Percentiles rank a stretch among this genome's conserved stretches.
These are phyloP conservation scores for Ophion slaviceki DNA, from an alignment of 2,888 invertebrate genomes.

Conservation along the genomic window DNA sequence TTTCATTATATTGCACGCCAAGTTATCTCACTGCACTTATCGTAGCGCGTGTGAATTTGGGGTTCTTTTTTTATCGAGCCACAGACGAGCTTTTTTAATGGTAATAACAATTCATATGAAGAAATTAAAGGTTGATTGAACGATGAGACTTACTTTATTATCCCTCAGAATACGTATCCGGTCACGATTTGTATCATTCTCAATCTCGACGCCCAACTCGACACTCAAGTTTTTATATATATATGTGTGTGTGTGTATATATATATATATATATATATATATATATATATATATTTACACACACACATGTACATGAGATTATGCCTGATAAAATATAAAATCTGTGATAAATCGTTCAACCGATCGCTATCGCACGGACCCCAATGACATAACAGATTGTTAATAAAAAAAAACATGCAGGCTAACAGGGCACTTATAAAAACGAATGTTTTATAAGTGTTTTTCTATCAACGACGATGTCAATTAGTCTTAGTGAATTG, in stretches of 20 bases:
- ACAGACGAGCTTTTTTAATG: constrained; percentile 8
- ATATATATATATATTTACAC: too few relatives aligned
- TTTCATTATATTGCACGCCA: too few relatives aligned
- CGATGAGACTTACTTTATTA: constrained; percentile 66
- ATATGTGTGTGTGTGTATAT: too few relatives aligned
- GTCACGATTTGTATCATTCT: constrained; percentile 54
- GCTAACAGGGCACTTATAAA: too few relatives aligned
- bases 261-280: too few relatives aligned
- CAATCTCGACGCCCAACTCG: constrained; percentile 19
- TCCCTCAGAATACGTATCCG: constrained; percentile 59
- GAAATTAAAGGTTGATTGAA: constrained; percentile 70
- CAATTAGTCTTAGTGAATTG: not conserved
- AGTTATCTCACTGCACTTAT: too few relatives aligned
- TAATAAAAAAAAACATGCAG: not conserved
- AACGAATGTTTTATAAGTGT: not conserved
- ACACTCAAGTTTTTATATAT: constrained; percentile 16
- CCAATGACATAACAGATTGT: not conserved
- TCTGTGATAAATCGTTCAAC: not conserved
- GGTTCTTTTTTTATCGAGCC: constrained; percentile 1
- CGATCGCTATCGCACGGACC: not conserved
- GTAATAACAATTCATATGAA: constrained; percentile 39
- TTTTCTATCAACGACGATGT: not conserved
- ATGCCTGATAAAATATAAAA: constrained; percentile 22
- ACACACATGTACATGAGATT: not conserved
- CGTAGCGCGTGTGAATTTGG: too few relatives aligned